Evolutionary conservation across 2,888 invertebrate genomes (phyloP), one percentile per base, ranked within the genome.

Genomic region (Morpho achilles): DNA sequence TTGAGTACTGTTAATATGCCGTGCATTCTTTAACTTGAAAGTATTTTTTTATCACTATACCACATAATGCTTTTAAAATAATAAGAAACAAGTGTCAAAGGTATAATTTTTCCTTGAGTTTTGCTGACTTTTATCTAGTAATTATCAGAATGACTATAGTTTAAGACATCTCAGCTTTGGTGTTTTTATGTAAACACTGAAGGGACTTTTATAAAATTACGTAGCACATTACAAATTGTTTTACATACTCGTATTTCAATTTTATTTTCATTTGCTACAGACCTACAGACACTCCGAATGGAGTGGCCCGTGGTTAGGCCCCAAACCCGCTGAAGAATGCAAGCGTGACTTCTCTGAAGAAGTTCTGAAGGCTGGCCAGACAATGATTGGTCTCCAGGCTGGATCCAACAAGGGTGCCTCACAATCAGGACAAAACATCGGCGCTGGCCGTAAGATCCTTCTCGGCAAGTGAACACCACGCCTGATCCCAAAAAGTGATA

Each of bases 391-490:
- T 74, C 95, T 99, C 54, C 98, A 99, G 87, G 98, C 97, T 70
- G 99, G 99, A 61, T 95, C 95, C 82, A 99, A 99, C 94, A 97
- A 98, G 90, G 98, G 98, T 48, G 98, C 98, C 71, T 95, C 96
- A 62, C 98, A 98, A 87, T 94, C 97, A 40, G 98, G 98, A 40
- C 94, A 94, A 82, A 98, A 96, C 87, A 92, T 98, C 61, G 98
- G 98, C 65, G 97, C 97, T 67, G 94, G 95, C 72, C 95, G 97
- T 80, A 97, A 97, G 86, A 97, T 97, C 90, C 93, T 97, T 77
- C 92, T 97, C 80, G 96, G 96, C 92, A 97, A 97, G 94, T 97
- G 93, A 93, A 77, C 72, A 67, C 62, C 60, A 60, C 61, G 56
- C 1, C 69, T 65, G 42, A 69, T 62, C 69, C 69, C 76, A 73